These are phyloP conservation scores for Diplodus sargus DNA, from an alignment of 2,797 vertebrate genomes.

Conservation along the genomic window DNA sequence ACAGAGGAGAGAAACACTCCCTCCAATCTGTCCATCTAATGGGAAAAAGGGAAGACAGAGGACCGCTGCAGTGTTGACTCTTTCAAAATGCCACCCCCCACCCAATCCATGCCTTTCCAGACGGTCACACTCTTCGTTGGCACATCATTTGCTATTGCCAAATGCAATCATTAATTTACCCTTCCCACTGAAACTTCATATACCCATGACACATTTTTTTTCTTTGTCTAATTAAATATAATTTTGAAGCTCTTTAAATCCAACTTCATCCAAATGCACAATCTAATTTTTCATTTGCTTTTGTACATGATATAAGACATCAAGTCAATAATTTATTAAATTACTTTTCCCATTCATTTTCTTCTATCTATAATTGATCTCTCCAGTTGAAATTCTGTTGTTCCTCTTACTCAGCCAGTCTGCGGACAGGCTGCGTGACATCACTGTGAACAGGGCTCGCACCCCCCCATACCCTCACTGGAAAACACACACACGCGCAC, in stretches of 20 bases:
- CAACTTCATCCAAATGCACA: conserved; percentile 87
- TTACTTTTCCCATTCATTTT: conserved; percentile 90
- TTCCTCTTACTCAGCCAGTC: conserved; percentile 86
- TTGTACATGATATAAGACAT: conserved; percentile 89
- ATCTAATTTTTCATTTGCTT: conserved; percentile 90
- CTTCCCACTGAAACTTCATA: conserved; percentile 78
- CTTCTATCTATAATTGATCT: conserved; percentile 93
- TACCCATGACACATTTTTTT: conserved; percentile 78
- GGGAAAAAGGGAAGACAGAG: conserved; percentile 60
- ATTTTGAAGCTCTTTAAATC: conserved; percentile 87
- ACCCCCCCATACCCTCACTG: conserved; percentile 54
- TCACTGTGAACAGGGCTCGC: conserved; percentile 77
- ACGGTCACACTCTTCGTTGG: conserved; percentile 63
- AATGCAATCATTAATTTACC: conserved; percentile 81
- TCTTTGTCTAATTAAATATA: conserved; percentile 88
- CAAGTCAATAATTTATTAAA: conserved; percentile 91
- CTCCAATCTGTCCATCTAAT: conserved; percentile 66
- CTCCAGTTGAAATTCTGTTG: conserved; percentile 89
- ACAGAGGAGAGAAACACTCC: conserved; percentile 43
- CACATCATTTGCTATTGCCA: conserved; percentile 72
- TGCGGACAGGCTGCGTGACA: conserved; percentile 84
- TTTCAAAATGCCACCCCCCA: conserved; percentile 50
- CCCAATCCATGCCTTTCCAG: conserved; percentile 55
- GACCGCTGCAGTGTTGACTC: conserved; percentile 52
- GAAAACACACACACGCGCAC: conserved; percentile 41